Conservation (phyloP, 2,797 vertebrate genomes). For the Sebastes ruberrimus region DNA sequence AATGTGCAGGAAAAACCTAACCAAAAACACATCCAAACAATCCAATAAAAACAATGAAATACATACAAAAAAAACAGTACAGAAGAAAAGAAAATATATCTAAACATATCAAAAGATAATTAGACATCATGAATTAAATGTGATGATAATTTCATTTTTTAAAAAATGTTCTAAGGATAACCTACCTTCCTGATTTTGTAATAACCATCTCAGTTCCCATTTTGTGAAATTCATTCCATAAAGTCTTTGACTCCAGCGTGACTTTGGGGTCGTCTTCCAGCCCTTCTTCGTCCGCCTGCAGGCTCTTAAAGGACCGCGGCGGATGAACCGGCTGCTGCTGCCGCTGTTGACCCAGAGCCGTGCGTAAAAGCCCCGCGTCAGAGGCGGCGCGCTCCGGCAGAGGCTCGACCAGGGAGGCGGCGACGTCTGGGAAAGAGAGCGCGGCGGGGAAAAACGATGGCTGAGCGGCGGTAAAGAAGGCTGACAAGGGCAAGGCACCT, state of each 20-base stretch:
- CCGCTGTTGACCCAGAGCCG: slow-evolving; percentile 80
- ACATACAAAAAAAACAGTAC: too few species aligned
- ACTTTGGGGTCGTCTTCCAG: slow-evolving; percentile 95
- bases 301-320: slow-evolving; percentile 85
- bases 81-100: too few species aligned
- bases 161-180: neutral
- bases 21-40: too few species aligned
- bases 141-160: too few species aligned
- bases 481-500: slow-evolving; percentile 88
- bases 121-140: too few species aligned
- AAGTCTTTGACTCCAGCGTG: slow-evolving; percentile 90
- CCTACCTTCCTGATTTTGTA: slow-evolving; percentile 97
- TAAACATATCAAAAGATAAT: too few species aligned
- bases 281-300: slow-evolving; percentile 87
- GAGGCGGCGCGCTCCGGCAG: slow-evolving; percentile 81
- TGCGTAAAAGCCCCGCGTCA: slow-evolving; percentile 83
- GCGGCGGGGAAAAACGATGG: slow-evolving; percentile 85
- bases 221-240: slow-evolving; percentile 98
- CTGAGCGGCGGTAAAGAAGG: slow-evolving; percentile 85
- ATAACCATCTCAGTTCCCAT: slow-evolving; percentile 99
- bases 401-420: slow-evolving; percentile 77
- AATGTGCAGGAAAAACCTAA: too few species aligned
- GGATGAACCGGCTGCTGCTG: slow-evolving; percentile 82
- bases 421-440: slow-evolving; percentile 83
- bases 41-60: too few species aligned